Evolutionary conservation across 2,113 vertebrate species (phyloP), one percentile per base, ranked within the genome.

Genomic region (Uria lomvia): DNA sequence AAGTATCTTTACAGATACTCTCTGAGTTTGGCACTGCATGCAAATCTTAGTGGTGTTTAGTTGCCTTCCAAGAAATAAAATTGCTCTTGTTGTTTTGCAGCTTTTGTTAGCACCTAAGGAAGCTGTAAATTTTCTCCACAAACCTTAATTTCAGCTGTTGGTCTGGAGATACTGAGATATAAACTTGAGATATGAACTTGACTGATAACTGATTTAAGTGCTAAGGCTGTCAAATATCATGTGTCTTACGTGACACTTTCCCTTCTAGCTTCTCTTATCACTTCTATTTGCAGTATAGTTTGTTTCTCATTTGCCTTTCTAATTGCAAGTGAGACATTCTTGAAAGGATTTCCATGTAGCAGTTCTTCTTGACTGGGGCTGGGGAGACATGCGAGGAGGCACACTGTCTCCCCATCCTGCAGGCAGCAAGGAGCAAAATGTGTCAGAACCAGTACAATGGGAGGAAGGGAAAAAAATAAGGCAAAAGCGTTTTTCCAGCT

Each of bases 271-370:
- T 45, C 68, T 76, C 30, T 65, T 89, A 76, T 45, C 43, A 7
- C 43, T 74, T 50, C 18, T 22, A 4, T 56, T 84, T 53, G 56
- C 42, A 67, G 62, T 29, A 12, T 62, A 24, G 60, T 53, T 94
- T 47, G 52, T 89, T 91, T 43, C 81, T 92, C n/a, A 67, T 91
- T 91, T 95, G 79, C 83, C 32, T 89, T 89, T 93, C 18, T 92
- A 85, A 89, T 91, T 86, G 62, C 59, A 75, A 95, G 38, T 75
- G 74, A 70, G 88, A 55, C 42, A 53, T 10, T 70, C 59, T 50
- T 66, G 68, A 58, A 91, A 82, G 65, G 87, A 78, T 97, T 93
- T 94, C 70, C 58, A n/a, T 72, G 72, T 90, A 70, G 68, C 7
- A 15, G 18, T 8, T 1, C 3, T 70, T 84, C 72, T 55, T 74